Base-by-base conservation (phyloP, 2,888 invertebrate species). In the Parnassius orleans region DNA sequence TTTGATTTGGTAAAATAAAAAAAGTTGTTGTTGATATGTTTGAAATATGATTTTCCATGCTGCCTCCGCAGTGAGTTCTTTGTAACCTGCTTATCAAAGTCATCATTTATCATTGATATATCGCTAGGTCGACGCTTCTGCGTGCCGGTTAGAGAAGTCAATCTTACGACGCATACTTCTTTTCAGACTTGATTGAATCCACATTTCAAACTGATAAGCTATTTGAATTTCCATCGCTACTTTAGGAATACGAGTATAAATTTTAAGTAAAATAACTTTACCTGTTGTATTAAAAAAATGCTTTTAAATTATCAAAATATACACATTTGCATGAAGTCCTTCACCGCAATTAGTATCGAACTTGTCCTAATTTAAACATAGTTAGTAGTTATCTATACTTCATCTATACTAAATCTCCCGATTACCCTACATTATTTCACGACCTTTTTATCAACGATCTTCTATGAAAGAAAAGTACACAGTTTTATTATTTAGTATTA, bases 61-160 rank as follows among this genome's bases (percentile, higher is more conserved):
- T 68, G 71, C 71, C 70, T 67, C 72, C 68, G 68, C 72, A 67
- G 66, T 69, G 65, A 72, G 70, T 67, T 68, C 72, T 75, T 74
- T 72, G 72, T 73, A 71, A 77, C 76, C 76, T 74, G 73, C 76
- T 76, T 71, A 76, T 74, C 77, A 68, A 74, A 74, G 71, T 76
- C 71, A 81, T 82, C 80, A 87, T 87, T 86, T 83, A 86, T 87
- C 84, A 87, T 79, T 74, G 80, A 83, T 80, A 81, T 83, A 86
- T 85, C 83, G 72, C 66, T 67, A 71, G 79, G 84, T 84, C 79
- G 79, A 77, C 77, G 73, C 75, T 73, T 71, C 76, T 72, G 73
- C 69, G 72, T 72, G 77, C 71, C 70, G 72, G 78, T 73, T 75
- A 72, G 78, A 80, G 75, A 70, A 83, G 79, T 81, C 83, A 80